Evolutionary conservation across 2,797 vertebrate genomes (phyloP).

Genomic region (Myotis daubentonii): DNA sequence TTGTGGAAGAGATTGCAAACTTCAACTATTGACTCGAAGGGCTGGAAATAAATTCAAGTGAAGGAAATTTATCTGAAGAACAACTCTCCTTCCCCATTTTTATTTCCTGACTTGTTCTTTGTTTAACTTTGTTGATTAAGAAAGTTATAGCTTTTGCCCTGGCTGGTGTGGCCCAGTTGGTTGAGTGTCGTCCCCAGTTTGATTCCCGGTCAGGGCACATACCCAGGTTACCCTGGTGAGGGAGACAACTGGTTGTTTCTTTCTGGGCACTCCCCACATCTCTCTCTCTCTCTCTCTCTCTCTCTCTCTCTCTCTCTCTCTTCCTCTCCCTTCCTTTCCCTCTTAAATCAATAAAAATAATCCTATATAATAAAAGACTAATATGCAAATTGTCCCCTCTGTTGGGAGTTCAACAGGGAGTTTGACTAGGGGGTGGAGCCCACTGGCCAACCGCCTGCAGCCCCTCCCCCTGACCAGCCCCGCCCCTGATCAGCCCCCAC

Average conservation of each 20-base stretch:
- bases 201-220: neutral
- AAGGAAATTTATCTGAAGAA: conserved; percentile 44
- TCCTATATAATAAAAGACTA: too few species aligned
- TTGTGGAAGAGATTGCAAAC: neutral
- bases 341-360: too few species aligned
- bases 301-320: too few species aligned
- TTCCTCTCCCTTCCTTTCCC: too few species aligned
- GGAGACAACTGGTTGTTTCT: neutral
- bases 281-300: too few species aligned
- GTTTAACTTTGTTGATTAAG: conserved; percentile 29
- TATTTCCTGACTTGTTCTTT: neutral
- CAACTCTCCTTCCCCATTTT: neutral
- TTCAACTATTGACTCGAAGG: conserved; percentile 6
- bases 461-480: too few species aligned
- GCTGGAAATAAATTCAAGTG: neutral
- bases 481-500: too few species aligned
- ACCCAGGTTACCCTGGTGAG: neutral
- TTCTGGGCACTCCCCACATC: neutral
- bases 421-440: too few species aligned
- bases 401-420: too few species aligned
- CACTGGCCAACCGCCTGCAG: too few species aligned
- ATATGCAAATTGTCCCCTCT: too few species aligned
- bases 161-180: neutral
- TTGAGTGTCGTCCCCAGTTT: neutral
- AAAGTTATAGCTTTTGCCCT: neutral